Evolutionary conservation across 1,140 invertebrate species (phyloP).

Genomic region (Drosophila pandora): DNA sequence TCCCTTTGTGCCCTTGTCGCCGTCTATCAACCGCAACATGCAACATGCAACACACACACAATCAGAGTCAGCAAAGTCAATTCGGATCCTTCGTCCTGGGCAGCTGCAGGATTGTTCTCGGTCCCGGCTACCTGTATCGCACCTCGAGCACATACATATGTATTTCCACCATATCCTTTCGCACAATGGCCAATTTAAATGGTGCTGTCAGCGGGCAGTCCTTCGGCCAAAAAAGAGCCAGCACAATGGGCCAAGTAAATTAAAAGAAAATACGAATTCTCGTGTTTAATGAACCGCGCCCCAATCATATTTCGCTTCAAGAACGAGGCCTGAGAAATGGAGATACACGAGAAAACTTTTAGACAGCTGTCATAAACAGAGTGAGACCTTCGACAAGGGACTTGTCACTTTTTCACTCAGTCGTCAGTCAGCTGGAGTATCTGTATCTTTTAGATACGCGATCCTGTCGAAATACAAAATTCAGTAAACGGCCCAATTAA

Average conservation of each 20-base stretch:
- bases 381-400: slow-evolving; percentile 37
- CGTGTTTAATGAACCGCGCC: slow-evolving; percentile 65
- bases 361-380: slow-evolving; percentile 76
- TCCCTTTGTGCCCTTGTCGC: slow-evolving; percentile 42
- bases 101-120: slow-evolving; percentile 54
- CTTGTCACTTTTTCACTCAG: slow-evolving; percentile 32
- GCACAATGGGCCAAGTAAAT: slow-evolving; percentile 57
- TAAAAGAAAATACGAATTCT: slow-evolving; percentile 74
- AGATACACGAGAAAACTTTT: slow-evolving; percentile 53
- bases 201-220: slow-evolving; percentile 73
- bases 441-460: slow-evolving; percentile 60
- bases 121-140: slow-evolving; percentile 41
- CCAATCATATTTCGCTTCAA: slow-evolving; percentile 35
- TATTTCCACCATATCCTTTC: slow-evolving; percentile 25
- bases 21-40: slow-evolving; percentile 78
- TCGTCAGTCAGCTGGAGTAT: slow-evolving; percentile 13
- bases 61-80: slow-evolving; percentile 65
- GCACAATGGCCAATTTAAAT: slow-evolving; percentile 75
- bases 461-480: background rate
- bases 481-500: slow-evolving; percentile 71
- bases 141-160: slow-evolving; percentile 4
- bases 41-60: slow-evolving; percentile 21
- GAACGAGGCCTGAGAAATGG: slow-evolving; percentile 1
- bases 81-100: slow-evolving; percentile 36
- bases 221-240: slow-evolving; percentile 11